Conservation (phyloP, 2,888 invertebrate species). For the Vannuccia rotundouncinata region DNA sequence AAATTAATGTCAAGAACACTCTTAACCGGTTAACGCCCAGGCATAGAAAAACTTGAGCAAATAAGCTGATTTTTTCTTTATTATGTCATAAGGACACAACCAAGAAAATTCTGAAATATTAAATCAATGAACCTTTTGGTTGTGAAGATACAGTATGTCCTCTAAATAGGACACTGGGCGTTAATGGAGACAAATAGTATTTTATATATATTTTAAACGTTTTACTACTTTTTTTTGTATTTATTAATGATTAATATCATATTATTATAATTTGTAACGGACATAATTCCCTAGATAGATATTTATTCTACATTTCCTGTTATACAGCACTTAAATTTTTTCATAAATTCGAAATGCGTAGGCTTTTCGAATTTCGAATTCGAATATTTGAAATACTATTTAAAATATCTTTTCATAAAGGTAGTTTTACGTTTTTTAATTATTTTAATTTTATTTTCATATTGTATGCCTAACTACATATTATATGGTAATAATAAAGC, state of each 20-base stretch:
- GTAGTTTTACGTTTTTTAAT: neutral
- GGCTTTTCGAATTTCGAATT: no score
- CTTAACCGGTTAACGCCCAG: no score
- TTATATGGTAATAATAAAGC: constrained; percentile 14
- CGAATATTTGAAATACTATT: no score
- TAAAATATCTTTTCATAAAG: neutral
- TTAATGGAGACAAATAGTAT: no score
- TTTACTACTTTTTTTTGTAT: constrained; percentile 1
- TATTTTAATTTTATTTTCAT: constrained; percentile 7
- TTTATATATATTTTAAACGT: constrained; percentile 21
- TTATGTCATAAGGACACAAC: no score
- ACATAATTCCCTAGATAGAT: constrained; percentile 21
- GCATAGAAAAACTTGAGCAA: no score
- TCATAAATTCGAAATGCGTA: constrained; percentile 23
- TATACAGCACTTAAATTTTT: constrained; percentile 20
- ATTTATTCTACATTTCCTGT: constrained; percentile 20
- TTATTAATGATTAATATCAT: constrained; percentile 6
- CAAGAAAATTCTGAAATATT: no score
- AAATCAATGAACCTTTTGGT: no score
- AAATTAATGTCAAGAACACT: no score
- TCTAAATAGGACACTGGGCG: no score
- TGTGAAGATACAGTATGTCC: no score
- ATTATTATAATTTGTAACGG: constrained; percentile 5
- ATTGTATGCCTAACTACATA: neutral
- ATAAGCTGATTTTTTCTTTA: no score